Evolutionary conservation across 2,888 invertebrate genomes (phyloP), one percentile per base, ranked within the genome.

Genomic region (Reticulitermes lucifugus): DNA sequence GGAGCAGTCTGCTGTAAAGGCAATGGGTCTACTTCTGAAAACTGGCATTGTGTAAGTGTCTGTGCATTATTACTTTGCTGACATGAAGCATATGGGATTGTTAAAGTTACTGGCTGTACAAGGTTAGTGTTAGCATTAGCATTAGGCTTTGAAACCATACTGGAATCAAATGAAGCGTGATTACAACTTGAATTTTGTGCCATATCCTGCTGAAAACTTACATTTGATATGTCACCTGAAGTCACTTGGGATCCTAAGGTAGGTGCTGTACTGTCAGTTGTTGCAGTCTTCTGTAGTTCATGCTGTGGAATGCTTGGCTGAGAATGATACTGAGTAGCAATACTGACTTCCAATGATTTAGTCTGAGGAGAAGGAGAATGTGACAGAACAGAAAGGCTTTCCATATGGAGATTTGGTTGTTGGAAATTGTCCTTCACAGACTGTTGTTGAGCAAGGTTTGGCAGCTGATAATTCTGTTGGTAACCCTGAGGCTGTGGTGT

Each of bases 1-100:
- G 84, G 84, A 86, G 91, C 92, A 43, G 65, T 60, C 43, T 81
- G 81, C 77, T 77, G 77, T 25, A 77, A 46, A 46, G 77, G 77
- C 25, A 77, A n/a, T 21, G 77, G n/a, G n/a, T 77, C 77, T 77
- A 77, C 43, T 43, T 77, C 46, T 22, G 77, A 43, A 77, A 77
- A 77, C 46, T 77, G 77, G 51, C 77, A 46, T 43, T 43, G 43
- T 77, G 77, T 46, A 77, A 77, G 77, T 46, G 46, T 6, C 9
- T 77, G 77, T 77, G 51, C 77, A 77, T 21, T 77, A 46, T 9
- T 77, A n/a, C 29, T 77, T 51, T 77, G 77, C 51, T 46, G 77
- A 51, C 29, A 77, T n/a, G 77, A 77, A 51, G 77, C 77, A 77
- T 77, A 77, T 21, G 77, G 77, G 12, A 77, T 51, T 43, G 46